Conservation (phyloP, 1,140 invertebrate species). For the Tetramorium simillimum region DNA sequence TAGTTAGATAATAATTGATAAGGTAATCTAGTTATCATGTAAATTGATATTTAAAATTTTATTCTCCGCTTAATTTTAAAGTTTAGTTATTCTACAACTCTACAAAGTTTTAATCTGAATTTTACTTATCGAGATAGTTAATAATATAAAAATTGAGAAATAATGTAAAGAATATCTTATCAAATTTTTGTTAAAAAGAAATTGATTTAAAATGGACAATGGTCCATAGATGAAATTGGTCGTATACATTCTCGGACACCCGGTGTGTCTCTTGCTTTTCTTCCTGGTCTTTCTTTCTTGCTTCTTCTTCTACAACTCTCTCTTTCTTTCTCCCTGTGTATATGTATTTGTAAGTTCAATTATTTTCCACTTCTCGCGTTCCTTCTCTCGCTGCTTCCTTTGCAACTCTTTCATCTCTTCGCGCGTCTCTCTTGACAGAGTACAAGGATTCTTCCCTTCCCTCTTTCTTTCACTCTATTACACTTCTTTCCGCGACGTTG, state of each 20-base stretch:
- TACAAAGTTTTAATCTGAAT: background rate
- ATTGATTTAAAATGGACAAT: background rate
- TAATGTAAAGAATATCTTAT: background rate
- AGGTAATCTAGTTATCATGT: background rate
- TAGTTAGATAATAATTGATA: background rate
- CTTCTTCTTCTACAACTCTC: background rate
- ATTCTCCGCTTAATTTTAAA: background rate
- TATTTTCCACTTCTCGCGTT: conserved; percentile 18
- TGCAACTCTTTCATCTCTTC: conserved; percentile 24
- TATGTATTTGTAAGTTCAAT: background rate
- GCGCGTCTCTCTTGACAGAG: background rate
- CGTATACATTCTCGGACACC: background rate
- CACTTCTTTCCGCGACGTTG: conserved; percentile 18
- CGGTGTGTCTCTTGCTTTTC: background rate
- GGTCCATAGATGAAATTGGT: background rate
- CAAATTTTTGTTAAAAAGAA: background rate
- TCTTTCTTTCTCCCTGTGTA: background rate
- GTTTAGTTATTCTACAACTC: background rate
- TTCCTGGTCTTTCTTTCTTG: background rate
- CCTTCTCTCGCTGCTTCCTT: conserved; percentile 8
- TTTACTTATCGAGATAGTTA: conserved; percentile 1
- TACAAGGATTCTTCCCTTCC: background rate
- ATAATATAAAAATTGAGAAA: background rate
- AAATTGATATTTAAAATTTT: background rate
- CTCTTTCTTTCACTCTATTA: conserved; percentile 24